These are phyloP conservation scores for Drosophila longiperda DNA, from an alignment of 2,888 invertebrate species.

Conservation along the genomic window DNA sequence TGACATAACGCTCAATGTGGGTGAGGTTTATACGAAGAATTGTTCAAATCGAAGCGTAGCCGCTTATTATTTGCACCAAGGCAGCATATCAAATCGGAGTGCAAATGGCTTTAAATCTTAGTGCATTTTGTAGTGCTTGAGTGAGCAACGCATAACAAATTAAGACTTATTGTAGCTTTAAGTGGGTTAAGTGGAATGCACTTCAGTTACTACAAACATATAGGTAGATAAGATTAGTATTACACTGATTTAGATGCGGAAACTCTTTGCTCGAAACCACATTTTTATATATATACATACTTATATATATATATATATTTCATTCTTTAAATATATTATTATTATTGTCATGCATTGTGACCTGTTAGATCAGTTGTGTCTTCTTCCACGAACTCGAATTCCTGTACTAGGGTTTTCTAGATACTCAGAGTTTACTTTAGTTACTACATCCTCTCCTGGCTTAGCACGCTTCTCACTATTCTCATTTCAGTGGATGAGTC, in stretches of 20 bases:
- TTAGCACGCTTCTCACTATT: neutral
- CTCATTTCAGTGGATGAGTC: neutral
- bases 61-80: slow-evolving; percentile 8
- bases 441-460: neutral
- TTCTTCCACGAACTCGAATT: neutral
- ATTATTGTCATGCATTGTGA: neutral
- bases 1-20: slow-evolving; percentile 5
- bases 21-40: slow-evolving; percentile 12
- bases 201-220: neutral
- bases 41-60: slow-evolving; percentile 7
- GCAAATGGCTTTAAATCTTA: neutral
- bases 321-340: neutral
- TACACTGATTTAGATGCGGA: neutral
- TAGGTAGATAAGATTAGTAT: neutral
- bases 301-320: no score
- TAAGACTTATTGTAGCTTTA: neutral
- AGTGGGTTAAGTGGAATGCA: neutral
- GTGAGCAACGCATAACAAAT: neutral
- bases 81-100: neutral
- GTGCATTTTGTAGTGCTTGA: no score
- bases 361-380: neutral
- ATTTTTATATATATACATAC: neutral
- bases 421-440: neutral
- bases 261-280: neutral
- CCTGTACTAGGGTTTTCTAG: neutral